Evolutionary conservation across 2,797 vertebrate species (phyloP).

Genomic region (Pseudochirops cupreus): DNA sequence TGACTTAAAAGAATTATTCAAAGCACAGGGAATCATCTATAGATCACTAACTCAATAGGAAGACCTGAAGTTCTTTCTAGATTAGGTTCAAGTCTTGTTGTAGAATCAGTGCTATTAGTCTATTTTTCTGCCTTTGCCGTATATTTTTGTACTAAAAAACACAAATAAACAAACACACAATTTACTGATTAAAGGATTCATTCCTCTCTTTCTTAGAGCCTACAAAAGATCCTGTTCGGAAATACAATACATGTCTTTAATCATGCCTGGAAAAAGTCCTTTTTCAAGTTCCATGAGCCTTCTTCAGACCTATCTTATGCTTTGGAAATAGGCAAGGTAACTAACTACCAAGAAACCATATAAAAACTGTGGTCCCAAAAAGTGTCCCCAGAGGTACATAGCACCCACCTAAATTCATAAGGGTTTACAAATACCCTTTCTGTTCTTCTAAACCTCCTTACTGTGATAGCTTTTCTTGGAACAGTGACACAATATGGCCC

Average conservation of each 20-base stretch:
- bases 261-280: constrained; percentile 87
- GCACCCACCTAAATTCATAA: neutral
- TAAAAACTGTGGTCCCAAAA: neutral
- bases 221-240: constrained; percentile 89
- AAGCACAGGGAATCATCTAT: neutral
- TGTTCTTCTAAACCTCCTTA: neutral
- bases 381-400: neutral
- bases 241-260: constrained; percentile 82
- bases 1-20: neutral
- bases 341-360: constrained; percentile 69
- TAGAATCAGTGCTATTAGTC: neutral
- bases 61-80: neutral
- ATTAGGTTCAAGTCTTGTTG: neutral
- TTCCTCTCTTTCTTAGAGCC: constrained; percentile 80
- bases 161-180: neutral
- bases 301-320: constrained; percentile 86
- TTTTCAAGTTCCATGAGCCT: constrained; percentile 87
- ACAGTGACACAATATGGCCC: neutral
- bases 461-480: neutral
- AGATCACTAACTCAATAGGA: neutral
- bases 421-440: neutral
- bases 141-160: neutral
- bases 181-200: no score
- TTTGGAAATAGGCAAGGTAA: constrained; percentile 88
- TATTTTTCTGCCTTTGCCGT: neutral